Base-by-base conservation (phyloP, 1,140 invertebrate species). In the Stenopsyche tienmushanensis region DNA sequence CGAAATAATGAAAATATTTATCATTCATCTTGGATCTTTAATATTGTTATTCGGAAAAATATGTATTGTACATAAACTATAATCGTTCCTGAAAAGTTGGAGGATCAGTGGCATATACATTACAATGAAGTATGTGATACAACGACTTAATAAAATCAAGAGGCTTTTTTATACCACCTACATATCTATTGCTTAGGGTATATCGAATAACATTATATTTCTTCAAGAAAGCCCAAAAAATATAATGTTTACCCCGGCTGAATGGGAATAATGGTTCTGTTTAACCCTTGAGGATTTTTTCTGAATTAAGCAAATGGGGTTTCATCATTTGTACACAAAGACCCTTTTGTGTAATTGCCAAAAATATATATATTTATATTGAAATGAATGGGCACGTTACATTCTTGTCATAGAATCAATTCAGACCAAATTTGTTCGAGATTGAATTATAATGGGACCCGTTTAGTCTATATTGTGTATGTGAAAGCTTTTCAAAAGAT, bases 381-480 rank as follows among this genome's bases (percentile, higher is more conserved):
- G 42, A 26, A 60, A 47, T 60, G 57, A 60, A 60, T 47, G 17
- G 42, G 57, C 57, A 60, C 57, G 57, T 41, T 42, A 60, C 57
- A 60, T 60, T 60, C 57, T 60, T 60, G 57, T 60, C 57, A 60
- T 60, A 60, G 42, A 60, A 60, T 60, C 57, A 60, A 60, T 60
- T 60, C 29, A 60, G 18, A 24, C 44, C 41, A 24, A 60, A 60
- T 60, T 60, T 47, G 57, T 47, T 47, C 42, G 42, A 60, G 23
- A 60, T 60, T 60, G 57, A 60, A 60, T 60, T 26, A 60, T 60
- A 60, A 60, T 60, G 42, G 57, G 15, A 25, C 10, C n/a, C 24
- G 34, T 44, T 57, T 42, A 17, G 29, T 26, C 25, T 29, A 53
- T 55, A 18, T 20, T 55, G 53, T 18, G 29, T 39, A 57, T 24